phyloP scores from a whole-genome alignment of 2,888 invertebrate genomes.

The Suillia variegata region DNA sequence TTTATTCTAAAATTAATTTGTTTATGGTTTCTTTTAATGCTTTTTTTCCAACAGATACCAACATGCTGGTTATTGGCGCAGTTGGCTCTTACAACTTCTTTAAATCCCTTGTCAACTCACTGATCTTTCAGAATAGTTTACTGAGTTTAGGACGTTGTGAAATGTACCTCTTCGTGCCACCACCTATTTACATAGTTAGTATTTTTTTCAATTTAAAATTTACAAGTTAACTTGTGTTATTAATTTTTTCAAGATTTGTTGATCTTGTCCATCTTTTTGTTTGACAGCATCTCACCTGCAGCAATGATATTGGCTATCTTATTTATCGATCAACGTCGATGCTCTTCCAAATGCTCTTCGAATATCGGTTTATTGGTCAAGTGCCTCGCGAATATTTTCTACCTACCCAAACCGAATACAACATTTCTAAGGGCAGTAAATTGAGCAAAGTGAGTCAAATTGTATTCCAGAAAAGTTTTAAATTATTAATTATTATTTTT shows the following conservation, averaged over 20 bases:
- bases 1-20: conserved; percentile 7
- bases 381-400: conserved; percentile 70
- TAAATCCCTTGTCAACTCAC: conserved; percentile 67
- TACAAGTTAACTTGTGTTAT: not conserved
- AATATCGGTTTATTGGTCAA: conserved; percentile 66
- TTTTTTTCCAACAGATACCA: conserved; percentile 62
- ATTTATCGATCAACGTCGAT: conserved; percentile 67
- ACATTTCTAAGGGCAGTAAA: conserved; percentile 42
- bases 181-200: conserved; percentile 68
- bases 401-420: conserved; percentile 66
- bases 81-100: conserved; percentile 64
- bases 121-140: conserved; percentile 67
- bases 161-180: conserved; percentile 68
- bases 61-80: conserved; percentile 68
- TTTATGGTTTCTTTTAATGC: conserved; percentile 3
- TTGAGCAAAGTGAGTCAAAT: conserved; percentile 44
- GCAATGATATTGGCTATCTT: conserved; percentile 63
- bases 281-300: conserved; percentile 67
- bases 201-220: not conserved
- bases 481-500: not conserved
- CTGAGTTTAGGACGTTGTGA: conserved; percentile 67
- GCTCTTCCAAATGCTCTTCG: conserved; percentile 73
- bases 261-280: conserved; percentile 31
- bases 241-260: not conserved
- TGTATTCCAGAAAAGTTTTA: not conserved